Evolutionary conservation across 2,888 invertebrate species (phyloP).

Genomic region (Parthenolecanium corni): DNA sequence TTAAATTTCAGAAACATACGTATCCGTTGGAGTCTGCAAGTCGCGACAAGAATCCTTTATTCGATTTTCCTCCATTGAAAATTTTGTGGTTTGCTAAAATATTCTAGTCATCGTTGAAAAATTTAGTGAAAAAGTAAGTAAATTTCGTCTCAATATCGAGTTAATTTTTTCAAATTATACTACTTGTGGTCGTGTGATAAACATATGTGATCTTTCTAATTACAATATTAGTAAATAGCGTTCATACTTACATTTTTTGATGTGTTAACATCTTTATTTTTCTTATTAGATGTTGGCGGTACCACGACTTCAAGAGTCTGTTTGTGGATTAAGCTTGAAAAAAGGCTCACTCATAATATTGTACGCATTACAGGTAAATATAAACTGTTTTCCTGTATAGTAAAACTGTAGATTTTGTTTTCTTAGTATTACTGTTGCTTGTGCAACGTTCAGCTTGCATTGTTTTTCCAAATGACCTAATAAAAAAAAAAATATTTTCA

Average conservation of each 20-base stretch:
- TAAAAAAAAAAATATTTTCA: too few relatives aligned
- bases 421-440: too few relatives aligned
- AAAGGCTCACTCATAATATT: constrained; percentile 8
- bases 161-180: background rate
- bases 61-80: background rate
- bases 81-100: background rate
- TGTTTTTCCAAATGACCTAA: too few relatives aligned
- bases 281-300: background rate
- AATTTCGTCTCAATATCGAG: background rate
- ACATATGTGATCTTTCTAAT: background rate
- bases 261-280: background rate
- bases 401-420: too few relatives aligned
- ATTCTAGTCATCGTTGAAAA: background rate
- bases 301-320: constrained; percentile 9
- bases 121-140: background rate
- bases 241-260: too few relatives aligned
- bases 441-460: too few relatives aligned
- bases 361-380: background rate
- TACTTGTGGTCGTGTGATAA: background rate
- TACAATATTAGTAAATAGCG: too few relatives aligned
- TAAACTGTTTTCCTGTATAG: background rate
- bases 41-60: constrained; percentile 12
- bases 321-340: constrained; percentile 10
- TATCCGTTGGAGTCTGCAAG: constrained; percentile 20
- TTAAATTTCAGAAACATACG: constrained; percentile 11